Evolutionary conservation across 2,797 vertebrate species (phyloP), one percentile per base, ranked within the genome.

Genomic region (Pogoniulus pusillus): DNA sequence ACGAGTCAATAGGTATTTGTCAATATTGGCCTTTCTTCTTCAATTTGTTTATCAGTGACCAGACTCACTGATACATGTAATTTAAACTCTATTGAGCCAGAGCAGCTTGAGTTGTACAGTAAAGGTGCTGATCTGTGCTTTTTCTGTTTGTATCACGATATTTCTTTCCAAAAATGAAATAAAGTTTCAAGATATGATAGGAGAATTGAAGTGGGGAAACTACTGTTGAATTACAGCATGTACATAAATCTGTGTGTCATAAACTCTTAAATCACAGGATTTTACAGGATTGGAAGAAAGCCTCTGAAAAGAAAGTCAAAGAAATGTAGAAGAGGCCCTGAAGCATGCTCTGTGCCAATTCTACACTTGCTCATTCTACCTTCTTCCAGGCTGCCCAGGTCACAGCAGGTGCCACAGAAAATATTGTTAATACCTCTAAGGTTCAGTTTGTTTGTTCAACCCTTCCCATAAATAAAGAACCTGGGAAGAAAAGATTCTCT

Each of bases 1-100:
- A 93, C 9, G 87, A 97, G 73, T 89, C 97, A 79, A 97, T 87
- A 95, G 96, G 97, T 98, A 97, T 82, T 55, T 86, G 29, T 34
- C 24, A 68, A 17, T n/a, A 57, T 7, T 57, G 35, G 5, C 6
- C n/a, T 22, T 55, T 82, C 16, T 74, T 41, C 51, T 62, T 8
- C 80, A 8, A 4, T 26, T 83, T 68, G 14, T 45, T 71, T 57
- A 23, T 17, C 45, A 37, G 20, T 58, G 35, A 82, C 23, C 6
- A 39, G 18, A 37, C 12, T 32, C 3, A 1, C 9, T 63, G 15
- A 49, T 55, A 47, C 0, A 2, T 8, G 18, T 32, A 20, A 20
- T 30, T 72, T 6, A 63, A 64, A 49, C 22, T 37, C 54, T 45
- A 0, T 22, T 0, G 0, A 68, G 45, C 78, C 53, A 75, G 37